Conservation (phyloP, 2,888 invertebrate genomes). For the Teleiodes luculella region DNA sequence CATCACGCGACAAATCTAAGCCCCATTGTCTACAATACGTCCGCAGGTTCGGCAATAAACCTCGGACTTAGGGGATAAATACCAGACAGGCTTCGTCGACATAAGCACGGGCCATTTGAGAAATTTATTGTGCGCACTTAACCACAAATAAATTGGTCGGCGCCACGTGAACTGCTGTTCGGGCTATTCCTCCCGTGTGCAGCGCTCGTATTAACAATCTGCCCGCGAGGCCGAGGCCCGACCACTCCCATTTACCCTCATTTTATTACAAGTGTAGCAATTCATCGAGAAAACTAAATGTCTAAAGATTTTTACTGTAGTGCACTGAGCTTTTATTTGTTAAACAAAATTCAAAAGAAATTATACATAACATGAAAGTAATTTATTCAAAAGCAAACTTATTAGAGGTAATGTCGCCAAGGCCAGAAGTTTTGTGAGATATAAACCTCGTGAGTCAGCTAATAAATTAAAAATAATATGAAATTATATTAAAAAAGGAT, state of each 20-base stretch:
- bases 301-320: too few relatives aligned
- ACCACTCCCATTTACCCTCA: not conserved
- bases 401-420: too few relatives aligned
- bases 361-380: too few relatives aligned
- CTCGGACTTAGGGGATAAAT: conserved; percentile 68
- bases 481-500: too few relatives aligned
- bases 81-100: conserved; percentile 66
- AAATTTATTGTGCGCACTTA: conserved; percentile 77
- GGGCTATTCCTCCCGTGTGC: conserved; percentile 40
- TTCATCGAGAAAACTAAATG: too few relatives aligned
- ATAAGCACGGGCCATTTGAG: conserved; percentile 73
- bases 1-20: conserved; percentile 60
- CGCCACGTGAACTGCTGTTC: conserved; percentile 57
- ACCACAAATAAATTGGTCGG: conserved; percentile 74
- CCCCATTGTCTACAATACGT: conserved; percentile 55
- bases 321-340: too few relatives aligned
- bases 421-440: too few relatives aligned
- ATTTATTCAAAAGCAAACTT: too few relatives aligned
- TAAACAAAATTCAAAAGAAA: too few relatives aligned
- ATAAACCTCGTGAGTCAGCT: too few relatives aligned
- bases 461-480: too few relatives aligned
- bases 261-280: too few relatives aligned
- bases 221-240: not conserved
- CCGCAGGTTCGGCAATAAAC: conserved; percentile 57
- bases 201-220: conserved; percentile 38